Conservation (phyloP, 2,797 vertebrate genomes). For the Florisuga fusca region DNA sequence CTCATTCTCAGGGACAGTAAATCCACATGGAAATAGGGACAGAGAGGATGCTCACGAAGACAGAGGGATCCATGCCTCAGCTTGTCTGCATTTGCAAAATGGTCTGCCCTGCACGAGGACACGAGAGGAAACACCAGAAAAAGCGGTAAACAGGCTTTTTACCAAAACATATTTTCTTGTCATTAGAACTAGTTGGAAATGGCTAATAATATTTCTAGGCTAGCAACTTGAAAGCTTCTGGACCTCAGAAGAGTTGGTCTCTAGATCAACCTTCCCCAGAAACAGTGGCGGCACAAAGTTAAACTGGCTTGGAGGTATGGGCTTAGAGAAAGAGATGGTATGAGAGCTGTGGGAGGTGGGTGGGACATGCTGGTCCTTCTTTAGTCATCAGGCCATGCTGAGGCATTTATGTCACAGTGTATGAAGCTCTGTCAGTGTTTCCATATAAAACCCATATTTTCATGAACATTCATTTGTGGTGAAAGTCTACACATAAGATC, state of each 20-base stretch:
- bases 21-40: background rate
- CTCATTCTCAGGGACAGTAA: background rate
- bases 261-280: background rate
- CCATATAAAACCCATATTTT: slow-evolving; percentile 47
- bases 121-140: background rate
- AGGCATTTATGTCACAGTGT: slow-evolving; percentile 23
- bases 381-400: background rate
- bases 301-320: background rate
- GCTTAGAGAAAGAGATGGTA: background rate
- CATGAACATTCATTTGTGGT: slow-evolving; percentile 51
- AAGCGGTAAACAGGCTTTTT: background rate
- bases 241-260: background rate
- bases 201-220: background rate
- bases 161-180: background rate
- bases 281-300: background rate
- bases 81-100: background rate
- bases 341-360: background rate
- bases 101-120: background rate
- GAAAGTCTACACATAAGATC: slow-evolving; percentile 37
- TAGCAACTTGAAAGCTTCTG: background rate
- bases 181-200: background rate
- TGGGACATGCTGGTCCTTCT: background rate
- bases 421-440: slow-evolving; percentile 43
- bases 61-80: background rate
- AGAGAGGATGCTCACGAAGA: background rate